phyloP scores from a whole-genome alignment of 2,113 vertebrate species.

The Acrocephalus kingi region DNA sequence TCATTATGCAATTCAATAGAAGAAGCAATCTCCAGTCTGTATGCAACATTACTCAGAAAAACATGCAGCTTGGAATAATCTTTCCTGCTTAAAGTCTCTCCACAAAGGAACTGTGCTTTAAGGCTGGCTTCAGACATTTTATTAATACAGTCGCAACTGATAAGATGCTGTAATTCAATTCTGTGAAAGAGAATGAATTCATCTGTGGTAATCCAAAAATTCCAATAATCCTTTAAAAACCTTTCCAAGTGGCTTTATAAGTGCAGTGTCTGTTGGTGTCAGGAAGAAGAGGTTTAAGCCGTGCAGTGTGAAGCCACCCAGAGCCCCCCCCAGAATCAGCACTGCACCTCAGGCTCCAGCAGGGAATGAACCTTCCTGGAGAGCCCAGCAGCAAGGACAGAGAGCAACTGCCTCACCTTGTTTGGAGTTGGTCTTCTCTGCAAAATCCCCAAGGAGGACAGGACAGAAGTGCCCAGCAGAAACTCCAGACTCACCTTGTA shows the following conservation, averaged over 20 bases:
- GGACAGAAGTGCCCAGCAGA: background rate
- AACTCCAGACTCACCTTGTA: background rate
- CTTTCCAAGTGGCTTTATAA: background rate
- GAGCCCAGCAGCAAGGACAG: background rate
- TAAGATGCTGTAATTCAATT: constrained; percentile 16
- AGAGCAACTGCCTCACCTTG: background rate
- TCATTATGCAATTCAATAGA: constrained; percentile 73
- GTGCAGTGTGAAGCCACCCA: background rate
- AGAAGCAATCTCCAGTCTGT: constrained; percentile 68
- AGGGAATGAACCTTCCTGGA: background rate
- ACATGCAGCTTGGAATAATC: constrained; percentile 36
- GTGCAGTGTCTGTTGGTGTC: background rate
- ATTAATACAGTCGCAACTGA: constrained; percentile 18
- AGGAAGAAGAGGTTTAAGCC: background rate
- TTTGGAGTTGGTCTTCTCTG: background rate
- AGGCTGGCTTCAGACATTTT: constrained; percentile 44
- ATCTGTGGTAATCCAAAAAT: background rate
- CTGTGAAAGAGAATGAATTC: constrained; percentile 27
- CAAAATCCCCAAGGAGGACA: background rate
- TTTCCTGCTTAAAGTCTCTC: constrained; percentile 46
- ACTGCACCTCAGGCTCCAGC: background rate
- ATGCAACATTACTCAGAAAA: constrained; percentile 68
- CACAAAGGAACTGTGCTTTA: constrained; percentile 16
- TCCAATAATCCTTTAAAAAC: background rate
- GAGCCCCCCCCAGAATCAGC: background rate